Evolutionary conservation across 2,113 vertebrate species (phyloP).

Genomic region (Oreochromis tanganicae): DNA sequence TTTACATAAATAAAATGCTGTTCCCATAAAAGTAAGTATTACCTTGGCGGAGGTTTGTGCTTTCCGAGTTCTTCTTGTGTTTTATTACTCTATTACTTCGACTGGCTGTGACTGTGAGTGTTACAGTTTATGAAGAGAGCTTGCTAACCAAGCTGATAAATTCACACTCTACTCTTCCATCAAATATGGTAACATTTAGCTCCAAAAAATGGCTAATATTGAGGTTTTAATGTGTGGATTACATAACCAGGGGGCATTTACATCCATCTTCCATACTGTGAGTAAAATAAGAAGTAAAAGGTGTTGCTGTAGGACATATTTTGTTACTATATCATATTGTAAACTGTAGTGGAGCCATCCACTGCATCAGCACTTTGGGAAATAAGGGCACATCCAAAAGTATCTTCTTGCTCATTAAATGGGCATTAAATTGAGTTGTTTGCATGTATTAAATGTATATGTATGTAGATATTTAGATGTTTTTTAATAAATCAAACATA

Average conservation of each 20-base stretch:
- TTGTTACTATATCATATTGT: not conserved
- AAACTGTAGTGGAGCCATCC: not conserved
- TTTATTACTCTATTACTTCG: not conserved
- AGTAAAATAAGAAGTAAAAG: not conserved
- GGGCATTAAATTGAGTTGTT: fast-evolving
- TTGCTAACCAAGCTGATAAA: not conserved
- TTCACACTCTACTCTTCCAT: not conserved
- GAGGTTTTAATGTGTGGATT: not conserved
- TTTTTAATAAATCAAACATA: not conserved
- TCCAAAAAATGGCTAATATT: not conserved
- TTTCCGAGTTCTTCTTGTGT: not conserved
- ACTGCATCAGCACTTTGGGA: not conserved
- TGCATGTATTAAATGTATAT: not conserved
- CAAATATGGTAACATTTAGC: not conserved
- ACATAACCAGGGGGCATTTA: fast-evolving
- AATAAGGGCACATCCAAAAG: not conserved
- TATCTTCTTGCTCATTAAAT: not conserved
- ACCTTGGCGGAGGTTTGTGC: not conserved
- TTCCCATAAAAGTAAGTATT: not conserved
- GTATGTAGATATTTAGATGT: not conserved
- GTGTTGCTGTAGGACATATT: not conserved
- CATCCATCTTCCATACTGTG: not conserved
- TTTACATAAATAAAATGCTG: not conserved
- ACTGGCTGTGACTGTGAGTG: not conserved
- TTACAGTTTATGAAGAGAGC: not conserved